A percentile compares a stretch with the other conserved stretches of the same genome.
phyloP scores from a whole-genome alignment of 2,888 invertebrate genomes.

The Coleophora deauratella region DNA sequence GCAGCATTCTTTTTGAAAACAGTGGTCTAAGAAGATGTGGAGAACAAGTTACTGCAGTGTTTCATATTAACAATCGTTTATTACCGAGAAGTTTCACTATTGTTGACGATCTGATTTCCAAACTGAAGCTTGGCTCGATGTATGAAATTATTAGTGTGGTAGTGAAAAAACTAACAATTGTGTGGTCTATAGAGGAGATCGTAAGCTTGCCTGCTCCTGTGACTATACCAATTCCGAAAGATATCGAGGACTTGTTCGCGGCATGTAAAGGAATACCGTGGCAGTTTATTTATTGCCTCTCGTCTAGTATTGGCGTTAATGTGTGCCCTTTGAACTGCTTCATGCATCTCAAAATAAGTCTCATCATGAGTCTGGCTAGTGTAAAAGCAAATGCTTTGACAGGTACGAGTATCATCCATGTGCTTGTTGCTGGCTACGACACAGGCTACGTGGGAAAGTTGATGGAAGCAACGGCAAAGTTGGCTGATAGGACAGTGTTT shows the following conservation, averaged over 20 bases:
- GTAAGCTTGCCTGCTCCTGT: conserved; percentile 30
- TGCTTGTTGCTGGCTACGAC: conserved; percentile 46
- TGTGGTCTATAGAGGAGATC: conserved; percentile 47
- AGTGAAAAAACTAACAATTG: conserved; percentile 33
- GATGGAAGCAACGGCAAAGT: conserved; percentile 44
- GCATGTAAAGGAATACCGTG: conserved; percentile 45
- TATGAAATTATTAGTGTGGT: conserved; percentile 37
- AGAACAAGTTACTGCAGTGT: conserved; percentile 44
- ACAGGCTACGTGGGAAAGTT: conserved; percentile 43
- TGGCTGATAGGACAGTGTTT: conserved; percentile 36
- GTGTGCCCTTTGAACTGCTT: conserved; percentile 53
- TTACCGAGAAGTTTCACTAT: conserved; percentile 35
- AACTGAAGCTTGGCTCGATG: conserved; percentile 36
- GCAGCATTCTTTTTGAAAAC: conserved; percentile 51
- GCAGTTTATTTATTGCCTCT: conserved; percentile 59
- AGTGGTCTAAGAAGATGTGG: conserved; percentile 54
- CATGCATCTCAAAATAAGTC: conserved; percentile 55
- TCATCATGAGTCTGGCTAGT: conserved; percentile 54
- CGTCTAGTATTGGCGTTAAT: conserved; percentile 50
- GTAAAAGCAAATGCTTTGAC: conserved; percentile 41
- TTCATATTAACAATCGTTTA: conserved; percentile 30
- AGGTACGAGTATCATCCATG: conserved; percentile 45
- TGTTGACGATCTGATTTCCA: conserved; percentile 44
- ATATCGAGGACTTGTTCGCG: conserved; percentile 38
- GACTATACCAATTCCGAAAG: conserved; percentile 32